A percentile compares a stretch with the other conserved stretches of the same genome.
These are phyloP conservation scores for Sinocyclocheilus grahami DNA, from an alignment of 2,113 vertebrate species.

Conservation along the genomic window DNA sequence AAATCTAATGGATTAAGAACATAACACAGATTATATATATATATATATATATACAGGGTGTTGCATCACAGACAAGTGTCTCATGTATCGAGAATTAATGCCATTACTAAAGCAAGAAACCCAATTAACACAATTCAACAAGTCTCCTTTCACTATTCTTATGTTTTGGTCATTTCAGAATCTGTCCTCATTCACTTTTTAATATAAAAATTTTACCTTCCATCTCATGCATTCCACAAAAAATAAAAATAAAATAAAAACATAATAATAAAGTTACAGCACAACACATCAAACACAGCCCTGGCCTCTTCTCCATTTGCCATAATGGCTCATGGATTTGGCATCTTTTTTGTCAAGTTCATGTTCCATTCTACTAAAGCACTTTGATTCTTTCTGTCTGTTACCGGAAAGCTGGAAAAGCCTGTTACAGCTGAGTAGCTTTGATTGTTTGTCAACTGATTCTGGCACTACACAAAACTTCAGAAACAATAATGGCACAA, in stretches of 20 bases:
- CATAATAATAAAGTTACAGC: not conserved
- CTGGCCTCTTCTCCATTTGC: slow-evolving; percentile 12
- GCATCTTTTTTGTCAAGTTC: not conserved
- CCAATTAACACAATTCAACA: no score
- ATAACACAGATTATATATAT: no score
- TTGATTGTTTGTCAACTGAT: slow-evolving; percentile 28
- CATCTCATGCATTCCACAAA: not conserved
- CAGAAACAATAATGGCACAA: slow-evolving; percentile 22
- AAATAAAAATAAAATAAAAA: not conserved
- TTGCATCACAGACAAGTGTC: no score
- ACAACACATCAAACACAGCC: not conserved
- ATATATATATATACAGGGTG: no score
- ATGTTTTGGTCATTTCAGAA: not conserved
- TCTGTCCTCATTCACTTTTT: not conserved
- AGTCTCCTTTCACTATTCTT: not conserved
- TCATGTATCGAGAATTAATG: no score
- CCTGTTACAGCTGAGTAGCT: slow-evolving; percentile 6
- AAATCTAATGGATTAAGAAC: no score
- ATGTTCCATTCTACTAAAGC: not conserved
- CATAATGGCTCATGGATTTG: slow-evolving; percentile 39
- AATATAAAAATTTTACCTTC: not conserved
- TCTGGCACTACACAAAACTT: slow-evolving; percentile 13
- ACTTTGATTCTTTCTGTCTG: slow-evolving; percentile 20
- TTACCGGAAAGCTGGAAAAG: slow-evolving; percentile 25
- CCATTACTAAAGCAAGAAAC: no score